phyloP scores from a whole-genome alignment of 2,888 invertebrate species.

The Drosophila niveifrons region DNA sequence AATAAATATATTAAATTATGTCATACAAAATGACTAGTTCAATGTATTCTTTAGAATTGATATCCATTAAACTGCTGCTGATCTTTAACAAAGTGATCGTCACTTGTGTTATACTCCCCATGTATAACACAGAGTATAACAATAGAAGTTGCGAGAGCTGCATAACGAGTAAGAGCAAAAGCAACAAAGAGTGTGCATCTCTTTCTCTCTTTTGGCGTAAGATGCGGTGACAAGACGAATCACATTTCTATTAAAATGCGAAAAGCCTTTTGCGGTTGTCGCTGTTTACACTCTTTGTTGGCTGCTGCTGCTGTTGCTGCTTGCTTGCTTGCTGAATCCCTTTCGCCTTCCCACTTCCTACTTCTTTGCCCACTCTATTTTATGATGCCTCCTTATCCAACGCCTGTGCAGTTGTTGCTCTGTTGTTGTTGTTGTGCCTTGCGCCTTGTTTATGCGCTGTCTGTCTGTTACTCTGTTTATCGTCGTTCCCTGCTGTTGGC shows the following conservation, averaged over 20 bases:
- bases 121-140: constrained; percentile 48
- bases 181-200: constrained; percentile 3
- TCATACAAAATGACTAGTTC: background rate
- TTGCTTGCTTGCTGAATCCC: constrained; percentile 2
- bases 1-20: background rate
- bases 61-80: background rate
- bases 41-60: background rate
- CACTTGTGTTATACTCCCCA: constrained; percentile 14
- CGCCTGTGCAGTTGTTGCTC: constrained; percentile 36
- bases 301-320: constrained; percentile 3
- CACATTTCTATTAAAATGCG: constrained; percentile 80
- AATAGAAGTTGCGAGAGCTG: constrained; percentile 31
- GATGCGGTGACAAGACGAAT: constrained; percentile 59
- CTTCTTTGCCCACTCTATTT: background rate
- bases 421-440: constrained; percentile 27
- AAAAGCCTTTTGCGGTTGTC: constrained; percentile 74
- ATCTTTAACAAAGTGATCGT: constrained; percentile 3
- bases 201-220: background rate
- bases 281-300: constrained; percentile 57
- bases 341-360: background rate
- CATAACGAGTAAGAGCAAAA: background rate
- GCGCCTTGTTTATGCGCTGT: constrained; percentile 68
- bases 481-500: constrained; percentile 65
- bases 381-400: constrained; percentile 36
- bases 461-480: constrained; percentile 65